A percentile compares a stretch with the other conserved stretches of the same genome.
Evolutionary conservation across 2,113 vertebrate genomes (phyloP).

Genomic region (Uria aalge): DNA sequence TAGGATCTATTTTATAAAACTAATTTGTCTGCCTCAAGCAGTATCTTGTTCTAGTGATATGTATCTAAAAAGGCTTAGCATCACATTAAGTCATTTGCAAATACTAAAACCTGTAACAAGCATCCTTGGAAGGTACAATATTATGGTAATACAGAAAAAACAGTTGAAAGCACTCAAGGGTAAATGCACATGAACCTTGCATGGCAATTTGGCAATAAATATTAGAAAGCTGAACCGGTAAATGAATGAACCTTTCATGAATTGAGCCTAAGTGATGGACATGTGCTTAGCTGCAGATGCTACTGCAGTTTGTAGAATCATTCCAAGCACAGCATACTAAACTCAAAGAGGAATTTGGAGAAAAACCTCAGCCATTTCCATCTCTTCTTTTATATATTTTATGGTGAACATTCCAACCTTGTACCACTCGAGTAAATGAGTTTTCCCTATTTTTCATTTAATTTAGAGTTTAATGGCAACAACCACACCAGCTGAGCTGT

Average conservation of each 20-base stretch:
- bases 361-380: background rate
- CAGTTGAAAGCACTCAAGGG: background rate
- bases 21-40: background rate
- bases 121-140: background rate
- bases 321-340: background rate
- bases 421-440: background rate
- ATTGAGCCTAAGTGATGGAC: background rate
- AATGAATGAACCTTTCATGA: background rate
- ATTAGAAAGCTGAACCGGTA: background rate
- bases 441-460: background rate
- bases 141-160: background rate
- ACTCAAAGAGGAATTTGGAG: background rate
- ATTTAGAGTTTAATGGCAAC: background rate
- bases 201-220: background rate
- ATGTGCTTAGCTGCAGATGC: background rate
- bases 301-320: background rate
- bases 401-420: background rate
- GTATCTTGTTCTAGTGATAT: background rate
- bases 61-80: slow-evolving; percentile 8
- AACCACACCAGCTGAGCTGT: rapidly evolving
- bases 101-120: background rate
- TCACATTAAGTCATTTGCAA: slow-evolving; percentile 2
- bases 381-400: background rate
- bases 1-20: background rate
- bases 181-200: background rate